Base-by-base conservation (phyloP, 2,888 invertebrate species). In the Caenorhabditis sp. region DNA sequence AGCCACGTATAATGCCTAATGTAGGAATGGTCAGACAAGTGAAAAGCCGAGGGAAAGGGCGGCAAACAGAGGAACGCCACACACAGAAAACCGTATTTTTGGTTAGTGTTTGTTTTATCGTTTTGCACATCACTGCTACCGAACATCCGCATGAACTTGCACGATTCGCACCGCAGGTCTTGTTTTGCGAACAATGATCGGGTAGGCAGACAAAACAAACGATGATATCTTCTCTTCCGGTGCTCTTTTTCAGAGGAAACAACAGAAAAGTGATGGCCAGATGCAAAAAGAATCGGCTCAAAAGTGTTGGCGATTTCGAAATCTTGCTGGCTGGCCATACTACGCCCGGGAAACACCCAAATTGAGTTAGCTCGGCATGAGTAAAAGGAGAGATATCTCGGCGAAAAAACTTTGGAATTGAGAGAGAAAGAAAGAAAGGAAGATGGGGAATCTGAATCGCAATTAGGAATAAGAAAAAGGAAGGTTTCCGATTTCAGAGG, bases 321-420 rank as follows among this genome's bases (percentile, higher is more conserved):
- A 71, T 71, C 61, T 35, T 35, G 41, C n/a, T n/a, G 48, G n/a
- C 53, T 53, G 5, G 53, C 53, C 30, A 62, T 53, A 43, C 70
- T 37, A 56, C 39, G 71, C 48, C 59, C 73, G 73, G 73, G 73
- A 65, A 65, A 73, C 73, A 59, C 41, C 62, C 63, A 65, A 73
- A 73, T 73, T 65, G 73, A 65, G 73, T 73, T 73, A 73, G 62
- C 20, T 55, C 17, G 65, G 65, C 48, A 58, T 58, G 72, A 65
- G 73, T 65, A 73, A 73, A 63, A 65, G 65, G 50, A 73, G 52
- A 73, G 52, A 63, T 27, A 39, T 37, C 68, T 41, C 59, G 32
- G n/a, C 45, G 24, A 52, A 71, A 61, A 71, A 62, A 71, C 55
- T 71, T 71, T 56, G 32, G 56, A 56, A 27, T 50, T 46, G 55